A percentile compares a stretch with the other conserved stretches of the same genome.
Evolutionary conservation across 2,888 invertebrate genomes (phyloP).

Genomic region (Agrotis puta): DNA sequence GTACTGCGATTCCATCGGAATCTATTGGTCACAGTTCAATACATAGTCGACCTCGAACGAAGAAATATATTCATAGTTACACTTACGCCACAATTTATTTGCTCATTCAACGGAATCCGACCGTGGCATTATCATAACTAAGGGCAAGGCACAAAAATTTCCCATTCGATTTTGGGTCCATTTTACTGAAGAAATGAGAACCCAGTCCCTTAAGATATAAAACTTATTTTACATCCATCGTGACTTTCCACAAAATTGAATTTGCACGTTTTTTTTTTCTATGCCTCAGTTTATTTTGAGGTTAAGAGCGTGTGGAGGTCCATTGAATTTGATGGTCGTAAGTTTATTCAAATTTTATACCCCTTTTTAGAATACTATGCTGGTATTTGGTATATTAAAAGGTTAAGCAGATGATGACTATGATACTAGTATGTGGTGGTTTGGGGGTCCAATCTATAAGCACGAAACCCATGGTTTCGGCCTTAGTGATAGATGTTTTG

Average conservation of each 20-base stretch:
- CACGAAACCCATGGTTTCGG: too few species aligned
- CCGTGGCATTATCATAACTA: constrained; percentile 78
- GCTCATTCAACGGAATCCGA: constrained; percentile 67
- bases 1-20: constrained; percentile 36
- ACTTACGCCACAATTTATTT: constrained; percentile 74
- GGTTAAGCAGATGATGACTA: too few species aligned
- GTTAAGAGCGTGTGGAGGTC: constrained; percentile 39
- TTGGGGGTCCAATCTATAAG: too few species aligned
- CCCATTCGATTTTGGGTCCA: constrained; percentile 56
- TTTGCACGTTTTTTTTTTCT: constrained; percentile 47
- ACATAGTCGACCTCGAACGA: constrained; percentile 48
- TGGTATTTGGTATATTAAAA: too few species aligned
- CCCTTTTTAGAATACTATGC: constrained; percentile 13
- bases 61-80: constrained; percentile 73
- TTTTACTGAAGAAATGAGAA: constrained; percentile 56
- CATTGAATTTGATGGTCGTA: constrained; percentile 44
- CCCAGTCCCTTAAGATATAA: constrained; percentile 50
- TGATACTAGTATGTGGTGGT: too few species aligned
- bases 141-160: constrained; percentile 73
- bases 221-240: constrained; percentile 59
- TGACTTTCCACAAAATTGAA: constrained; percentile 62
- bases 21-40: constrained; percentile 51
- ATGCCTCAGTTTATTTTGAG: constrained; percentile 44
- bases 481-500: too few species aligned
- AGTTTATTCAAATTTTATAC: constrained; percentile 31